Evolutionary conservation across 2,797 vertebrate species (phyloP).

Genomic region (Periophthalmus magnuspinnatus): DNA sequence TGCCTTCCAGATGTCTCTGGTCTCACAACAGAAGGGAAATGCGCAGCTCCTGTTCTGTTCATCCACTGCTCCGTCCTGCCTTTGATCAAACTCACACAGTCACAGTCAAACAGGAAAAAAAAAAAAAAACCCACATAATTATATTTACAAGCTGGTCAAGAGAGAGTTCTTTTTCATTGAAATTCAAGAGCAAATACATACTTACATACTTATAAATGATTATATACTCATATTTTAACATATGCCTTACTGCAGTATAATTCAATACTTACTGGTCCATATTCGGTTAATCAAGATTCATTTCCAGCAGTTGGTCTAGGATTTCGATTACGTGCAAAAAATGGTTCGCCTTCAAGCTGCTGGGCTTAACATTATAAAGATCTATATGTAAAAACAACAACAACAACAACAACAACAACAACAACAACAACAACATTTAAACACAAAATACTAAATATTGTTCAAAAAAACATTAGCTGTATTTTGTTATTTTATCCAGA

Average conservation of each 20-base stretch:
- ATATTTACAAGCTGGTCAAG: neutral
- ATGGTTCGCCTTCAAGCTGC: neutral
- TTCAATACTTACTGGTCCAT: neutral
- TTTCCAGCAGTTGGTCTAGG: neutral
- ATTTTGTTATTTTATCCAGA: neutral
- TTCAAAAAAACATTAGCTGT: neutral
- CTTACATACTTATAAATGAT: neutral
- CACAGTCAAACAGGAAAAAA: neutral
- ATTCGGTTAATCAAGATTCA: neutral
- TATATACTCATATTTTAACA: neutral
- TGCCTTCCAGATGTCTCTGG: slow-evolving; percentile 60
- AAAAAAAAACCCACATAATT: neutral
- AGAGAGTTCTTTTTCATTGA: no score
- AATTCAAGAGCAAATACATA: neutral
- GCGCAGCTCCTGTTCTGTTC: slow-evolving; percentile 27
- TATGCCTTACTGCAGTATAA: no score
- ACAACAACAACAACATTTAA: neutral
- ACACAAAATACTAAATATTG: neutral
- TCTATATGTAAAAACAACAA: neutral
- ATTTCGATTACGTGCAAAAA: neutral
- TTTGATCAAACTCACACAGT: slow-evolving; percentile 17
- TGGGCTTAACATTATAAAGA: neutral
- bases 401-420: no score
- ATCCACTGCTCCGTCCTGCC: slow-evolving; percentile 29
- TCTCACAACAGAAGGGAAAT: slow-evolving; percentile 58